Percentiles rank a stretch among this genome's conserved stretches.
phyloP scores from a whole-genome alignment of 2,888 invertebrate species.

The Hypomecis punctinalis region DNA sequence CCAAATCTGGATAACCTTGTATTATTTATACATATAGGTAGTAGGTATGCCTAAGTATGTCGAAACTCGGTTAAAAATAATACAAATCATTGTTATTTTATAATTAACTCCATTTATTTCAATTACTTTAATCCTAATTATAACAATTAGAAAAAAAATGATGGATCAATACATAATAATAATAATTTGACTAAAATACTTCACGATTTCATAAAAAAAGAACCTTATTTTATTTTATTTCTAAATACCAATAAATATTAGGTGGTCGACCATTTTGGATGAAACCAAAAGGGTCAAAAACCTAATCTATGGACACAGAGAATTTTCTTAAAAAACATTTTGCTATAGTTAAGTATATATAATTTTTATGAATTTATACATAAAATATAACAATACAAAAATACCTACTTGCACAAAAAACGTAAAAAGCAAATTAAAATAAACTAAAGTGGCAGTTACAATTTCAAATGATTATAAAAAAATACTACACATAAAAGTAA shows the following conservation, averaged over 20 bases:
- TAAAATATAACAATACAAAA: slow-evolving; percentile 35
- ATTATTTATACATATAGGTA: too few relatives aligned
- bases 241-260: slow-evolving; percentile 70
- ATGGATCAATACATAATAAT: slow-evolving; percentile 62
- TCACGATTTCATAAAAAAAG: slow-evolving; percentile 55
- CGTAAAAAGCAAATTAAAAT: slow-evolving; percentile 15
- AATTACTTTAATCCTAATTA: slow-evolving; percentile 65
- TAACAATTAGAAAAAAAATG: slow-evolving; percentile 64
- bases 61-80: slow-evolving; percentile 24
- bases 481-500: slow-evolving; percentile 23
- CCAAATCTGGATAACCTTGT: too few relatives aligned
- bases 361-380: slow-evolving; percentile 36
- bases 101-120: slow-evolving; percentile 75
- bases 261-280: slow-evolving; percentile 76
- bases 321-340: slow-evolving; percentile 55
- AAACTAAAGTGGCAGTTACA: slow-evolving; percentile 40
- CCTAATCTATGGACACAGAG: slow-evolving; percentile 63
- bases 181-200: slow-evolving; percentile 68
- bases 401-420: slow-evolving; percentile 3
- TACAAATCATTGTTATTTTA: slow-evolving; percentile 43
- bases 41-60: too few relatives aligned
- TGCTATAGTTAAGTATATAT: slow-evolving; percentile 37
- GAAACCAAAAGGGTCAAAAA: slow-evolving; percentile 72
- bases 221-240: slow-evolving; percentile 46
- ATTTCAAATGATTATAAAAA: slow-evolving; percentile 30